Conservation (phyloP, 1,140 invertebrate species). For the Bradysia coprophila region DNA sequence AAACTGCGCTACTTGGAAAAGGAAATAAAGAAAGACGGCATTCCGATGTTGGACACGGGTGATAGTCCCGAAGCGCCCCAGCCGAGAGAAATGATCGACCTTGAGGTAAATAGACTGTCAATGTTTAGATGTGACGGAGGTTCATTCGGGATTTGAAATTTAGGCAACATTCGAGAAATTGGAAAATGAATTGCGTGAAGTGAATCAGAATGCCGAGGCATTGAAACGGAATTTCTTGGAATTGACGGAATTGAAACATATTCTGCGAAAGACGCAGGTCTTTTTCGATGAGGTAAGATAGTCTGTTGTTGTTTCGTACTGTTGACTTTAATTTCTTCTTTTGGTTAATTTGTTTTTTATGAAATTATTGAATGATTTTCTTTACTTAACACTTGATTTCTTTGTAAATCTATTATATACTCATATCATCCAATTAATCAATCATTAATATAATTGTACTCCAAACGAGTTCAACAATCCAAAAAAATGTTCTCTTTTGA, state of each 20-base stretch:
- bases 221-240: conserved; percentile 92
- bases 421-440: no score
- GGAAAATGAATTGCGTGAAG: conserved; percentile 88
- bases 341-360: no score
- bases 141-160: no score
- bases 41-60: conserved; percentile 91
- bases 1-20: conserved; percentile 92
- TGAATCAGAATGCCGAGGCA: conserved; percentile 94
- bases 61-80: conserved; percentile 97
- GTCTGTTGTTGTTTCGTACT: no score
- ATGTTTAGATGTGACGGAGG: conserved; percentile 2
- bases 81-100: conserved; percentile 96
- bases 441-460: no score
- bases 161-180: conserved; percentile 93
- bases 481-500: no score
- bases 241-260: conserved; percentile 90
- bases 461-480: no score
- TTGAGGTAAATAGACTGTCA: no score
- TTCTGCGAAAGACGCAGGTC: conserved; percentile 87
- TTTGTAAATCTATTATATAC: no score
- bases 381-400: no score
- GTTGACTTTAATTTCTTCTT: no score
- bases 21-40: conserved; percentile 94
- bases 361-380: no score
- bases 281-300: conserved; percentile 92